These are phyloP conservation scores for Acrossocheilus wenchowensis DNA, from an alignment of 2,797 vertebrate genomes.

Conservation along the genomic window DNA sequence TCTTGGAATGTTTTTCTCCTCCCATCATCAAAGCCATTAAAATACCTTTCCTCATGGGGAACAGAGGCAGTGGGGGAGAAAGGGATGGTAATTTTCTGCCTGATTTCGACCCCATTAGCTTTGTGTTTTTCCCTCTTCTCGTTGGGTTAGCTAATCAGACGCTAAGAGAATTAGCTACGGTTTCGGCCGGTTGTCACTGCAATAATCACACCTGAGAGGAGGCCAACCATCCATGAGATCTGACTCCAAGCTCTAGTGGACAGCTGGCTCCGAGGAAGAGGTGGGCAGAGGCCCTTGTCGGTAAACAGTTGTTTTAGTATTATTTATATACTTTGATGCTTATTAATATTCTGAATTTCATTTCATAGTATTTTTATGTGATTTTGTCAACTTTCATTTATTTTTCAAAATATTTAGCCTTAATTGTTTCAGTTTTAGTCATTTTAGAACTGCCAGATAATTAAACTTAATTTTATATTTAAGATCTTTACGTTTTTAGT, in stretches of 20 bases:
- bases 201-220: conserved; percentile 77
- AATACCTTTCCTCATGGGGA: conserved; percentile 72
- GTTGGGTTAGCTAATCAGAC: conserved; percentile 57
- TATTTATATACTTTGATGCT: not conserved
- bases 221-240: conserved; percentile 53
- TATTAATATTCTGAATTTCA: not conserved
- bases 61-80: conserved; percentile 38
- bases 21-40: conserved; percentile 69
- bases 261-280: not conserved
- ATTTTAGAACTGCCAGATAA: not conserved
- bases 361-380: not conserved
- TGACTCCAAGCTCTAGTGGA: not conserved
- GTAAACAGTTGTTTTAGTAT: not conserved
- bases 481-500: not conserved
- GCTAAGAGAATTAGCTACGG: conserved; percentile 63
- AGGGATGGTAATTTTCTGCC: conserved; percentile 56
- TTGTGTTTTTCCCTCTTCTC: conserved; percentile 63
- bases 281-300: not conserved
- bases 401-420: not conserved
- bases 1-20: conserved; percentile 17
- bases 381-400: not conserved
- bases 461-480: not conserved
- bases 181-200: conserved; percentile 74
- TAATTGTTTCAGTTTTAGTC: not conserved
- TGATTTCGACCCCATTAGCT: conserved; percentile 56